Percentiles rank a stretch among this genome's conserved stretches.
phyloP scores from a whole-genome alignment of 2,888 invertebrate genomes.

The Dione vanillae region DNA sequence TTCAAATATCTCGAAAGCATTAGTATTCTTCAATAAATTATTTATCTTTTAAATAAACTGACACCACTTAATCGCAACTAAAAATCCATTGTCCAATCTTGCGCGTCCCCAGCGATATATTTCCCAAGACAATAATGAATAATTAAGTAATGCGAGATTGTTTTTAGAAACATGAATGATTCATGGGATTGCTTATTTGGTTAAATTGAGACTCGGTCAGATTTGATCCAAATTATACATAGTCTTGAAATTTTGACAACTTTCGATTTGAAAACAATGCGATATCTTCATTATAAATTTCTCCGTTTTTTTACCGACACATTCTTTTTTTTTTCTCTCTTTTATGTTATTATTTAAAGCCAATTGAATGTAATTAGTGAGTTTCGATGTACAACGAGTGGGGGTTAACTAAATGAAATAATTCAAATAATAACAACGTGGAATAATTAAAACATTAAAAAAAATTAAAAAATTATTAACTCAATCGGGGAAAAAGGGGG shows the following conservation, averaged over 20 bases:
- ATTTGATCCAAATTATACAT: constrained; percentile 46
- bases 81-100: constrained; percentile 78
- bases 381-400: constrained; percentile 39
- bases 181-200: constrained; percentile 72
- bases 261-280: too few species aligned
- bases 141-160: constrained; percentile 72
- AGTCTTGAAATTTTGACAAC: constrained; percentile 43
- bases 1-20: constrained; percentile 74
- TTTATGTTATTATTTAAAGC: constrained; percentile 44
- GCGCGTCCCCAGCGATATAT: constrained; percentile 66
- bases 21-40: constrained; percentile 74
- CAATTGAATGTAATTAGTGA: constrained; percentile 47
- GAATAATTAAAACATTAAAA: constrained; percentile 50
- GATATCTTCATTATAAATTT: constrained; percentile 51
- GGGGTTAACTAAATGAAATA: constrained; percentile 41
- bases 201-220: constrained; percentile 41
- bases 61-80: constrained; percentile 76
- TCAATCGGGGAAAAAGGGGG: constrained; percentile 60
- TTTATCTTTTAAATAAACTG: constrained; percentile 66
- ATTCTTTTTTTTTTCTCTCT: constrained; percentile 34
- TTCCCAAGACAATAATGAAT: constrained; percentile 78
- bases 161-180: constrained; percentile 78
- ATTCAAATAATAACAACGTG: constrained; percentile 48
- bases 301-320: constrained; percentile 44
- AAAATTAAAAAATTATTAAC: constrained; percentile 45